phyloP scores from a whole-genome alignment of 1,140 invertebrate genomes.

The Melanaphis sacchari region DNA sequence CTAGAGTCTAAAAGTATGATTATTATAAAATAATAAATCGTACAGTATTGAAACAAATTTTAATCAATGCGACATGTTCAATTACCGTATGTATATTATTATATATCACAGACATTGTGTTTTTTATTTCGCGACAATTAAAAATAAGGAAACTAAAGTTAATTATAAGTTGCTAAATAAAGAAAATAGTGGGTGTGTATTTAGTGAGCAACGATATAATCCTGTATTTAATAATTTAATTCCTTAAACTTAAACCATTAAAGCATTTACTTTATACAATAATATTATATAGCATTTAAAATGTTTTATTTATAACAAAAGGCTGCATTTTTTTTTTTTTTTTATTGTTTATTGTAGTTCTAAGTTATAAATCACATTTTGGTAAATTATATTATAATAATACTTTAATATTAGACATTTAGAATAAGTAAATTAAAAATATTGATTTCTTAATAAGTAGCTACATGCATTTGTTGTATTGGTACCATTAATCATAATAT shows the following conservation, averaged over 20 bases:
- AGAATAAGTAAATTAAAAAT: background rate
- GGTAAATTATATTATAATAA: background rate
- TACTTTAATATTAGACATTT: background rate
- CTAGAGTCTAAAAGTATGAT: background rate
- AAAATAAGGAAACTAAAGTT: background rate
- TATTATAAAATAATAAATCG: background rate
- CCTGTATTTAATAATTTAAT: too few relatives aligned
- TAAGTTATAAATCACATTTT: background rate
- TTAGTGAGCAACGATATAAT: too few relatives aligned
- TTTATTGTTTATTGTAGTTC: background rate
- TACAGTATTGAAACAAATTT: background rate
- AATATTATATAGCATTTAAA: background rate
- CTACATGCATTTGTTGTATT: background rate
- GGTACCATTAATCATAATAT: background rate
- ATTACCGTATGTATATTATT: fast-evolving
- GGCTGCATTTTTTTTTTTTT: background rate
- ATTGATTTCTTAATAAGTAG: background rate
- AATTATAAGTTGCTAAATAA: background rate
- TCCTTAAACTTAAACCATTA: background rate
- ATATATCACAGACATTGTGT: background rate
- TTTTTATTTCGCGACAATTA: background rate
- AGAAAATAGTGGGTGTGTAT: too few relatives aligned
- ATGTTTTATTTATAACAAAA: background rate
- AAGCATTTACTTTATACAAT: background rate
- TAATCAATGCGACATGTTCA: background rate